A percentile compares a stretch with the other conserved stretches of the same genome.
Evolutionary conservation across 1,140 invertebrate species (phyloP).

Genomic region (Battus philenor): DNA sequence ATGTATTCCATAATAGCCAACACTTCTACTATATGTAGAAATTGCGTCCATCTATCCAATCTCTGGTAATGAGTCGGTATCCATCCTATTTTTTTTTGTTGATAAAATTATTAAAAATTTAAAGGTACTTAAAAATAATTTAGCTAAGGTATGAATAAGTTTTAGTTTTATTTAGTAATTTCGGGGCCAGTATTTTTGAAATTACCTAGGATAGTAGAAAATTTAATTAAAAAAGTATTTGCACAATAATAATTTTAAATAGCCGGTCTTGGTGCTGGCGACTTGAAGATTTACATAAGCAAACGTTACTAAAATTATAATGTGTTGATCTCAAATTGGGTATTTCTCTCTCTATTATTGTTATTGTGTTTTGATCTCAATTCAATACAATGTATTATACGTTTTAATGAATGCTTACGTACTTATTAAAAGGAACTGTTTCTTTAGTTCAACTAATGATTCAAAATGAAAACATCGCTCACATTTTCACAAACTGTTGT

Average conservation of each 20-base stretch:
- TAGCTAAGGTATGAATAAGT: neutral
- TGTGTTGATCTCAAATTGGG: slow-evolving; percentile 54
- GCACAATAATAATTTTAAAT: slow-evolving; percentile 5
- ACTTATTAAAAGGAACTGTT: too few species aligned
- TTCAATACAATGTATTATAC: slow-evolving; percentile 12
- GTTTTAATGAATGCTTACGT: slow-evolving; percentile 3
- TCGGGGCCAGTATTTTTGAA: slow-evolving; percentile 62
- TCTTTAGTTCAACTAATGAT: neutral
- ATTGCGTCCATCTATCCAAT: too few species aligned
- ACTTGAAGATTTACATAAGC: neutral
- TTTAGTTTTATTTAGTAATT: slow-evolving; percentile 27
- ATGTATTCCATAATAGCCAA: too few species aligned
- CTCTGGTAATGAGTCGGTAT: too few species aligned
- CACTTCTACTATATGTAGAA: too few species aligned
- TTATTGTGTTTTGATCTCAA: slow-evolving; percentile 48
- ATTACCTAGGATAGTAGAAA: slow-evolving; percentile 30
- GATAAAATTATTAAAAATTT: too few species aligned
- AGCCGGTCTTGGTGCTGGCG: neutral
- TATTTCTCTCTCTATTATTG: slow-evolving; percentile 36
- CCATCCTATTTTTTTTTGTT: too few species aligned
- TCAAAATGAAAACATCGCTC: neutral
- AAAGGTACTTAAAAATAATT: slow-evolving; percentile 14
- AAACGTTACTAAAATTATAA: slow-evolving; percentile 16
- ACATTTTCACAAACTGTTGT: neutral
- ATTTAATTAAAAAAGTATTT: slow-evolving; percentile 9